These are phyloP conservation scores for Meandrina meandrites DNA, from an alignment of 92 coral and sea anemone species.

Conservation along the genomic window DNA sequence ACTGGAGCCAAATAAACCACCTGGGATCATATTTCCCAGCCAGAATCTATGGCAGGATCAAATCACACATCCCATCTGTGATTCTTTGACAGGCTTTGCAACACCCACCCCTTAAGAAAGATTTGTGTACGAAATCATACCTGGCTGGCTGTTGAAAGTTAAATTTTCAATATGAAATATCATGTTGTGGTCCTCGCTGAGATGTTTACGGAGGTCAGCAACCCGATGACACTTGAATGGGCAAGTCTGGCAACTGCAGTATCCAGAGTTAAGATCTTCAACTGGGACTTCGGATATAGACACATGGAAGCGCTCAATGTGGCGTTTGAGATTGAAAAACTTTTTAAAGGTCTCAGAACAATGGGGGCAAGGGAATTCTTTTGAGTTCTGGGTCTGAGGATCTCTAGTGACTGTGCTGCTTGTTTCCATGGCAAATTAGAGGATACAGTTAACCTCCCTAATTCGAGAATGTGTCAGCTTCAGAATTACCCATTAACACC, in stretches of 20 bases:
- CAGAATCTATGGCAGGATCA: too few relatives aligned
- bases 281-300: background rate
- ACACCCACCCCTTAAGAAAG: too few relatives aligned
- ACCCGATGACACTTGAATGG: slow-evolving; percentile 47
- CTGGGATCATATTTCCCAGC: too few relatives aligned
- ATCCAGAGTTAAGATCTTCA: background rate
- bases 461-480: too few relatives aligned
- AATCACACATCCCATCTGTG: too few relatives aligned
- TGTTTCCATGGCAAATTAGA: background rate
- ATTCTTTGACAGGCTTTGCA: too few relatives aligned
- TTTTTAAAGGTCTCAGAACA: background rate
- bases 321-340: background rate
- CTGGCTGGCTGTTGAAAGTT: slow-evolving; percentile 13
- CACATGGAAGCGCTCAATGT: background rate
- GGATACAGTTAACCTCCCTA: too few relatives aligned
- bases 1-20: too few relatives aligned
- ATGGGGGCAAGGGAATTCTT: background rate
- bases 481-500: too few relatives aligned
- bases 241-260: slow-evolving; percentile 28
- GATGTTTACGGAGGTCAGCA: slow-evolving; percentile 48
- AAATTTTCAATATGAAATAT: slow-evolving; percentile 17
- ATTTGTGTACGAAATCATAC: too few relatives aligned
- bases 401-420: background rate
- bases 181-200: slow-evolving; percentile 30
- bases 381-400: background rate